These are phyloP conservation scores for Drosophila bipectinata DNA, from an alignment of 1,140 invertebrate genomes.

Conservation along the genomic window DNA sequence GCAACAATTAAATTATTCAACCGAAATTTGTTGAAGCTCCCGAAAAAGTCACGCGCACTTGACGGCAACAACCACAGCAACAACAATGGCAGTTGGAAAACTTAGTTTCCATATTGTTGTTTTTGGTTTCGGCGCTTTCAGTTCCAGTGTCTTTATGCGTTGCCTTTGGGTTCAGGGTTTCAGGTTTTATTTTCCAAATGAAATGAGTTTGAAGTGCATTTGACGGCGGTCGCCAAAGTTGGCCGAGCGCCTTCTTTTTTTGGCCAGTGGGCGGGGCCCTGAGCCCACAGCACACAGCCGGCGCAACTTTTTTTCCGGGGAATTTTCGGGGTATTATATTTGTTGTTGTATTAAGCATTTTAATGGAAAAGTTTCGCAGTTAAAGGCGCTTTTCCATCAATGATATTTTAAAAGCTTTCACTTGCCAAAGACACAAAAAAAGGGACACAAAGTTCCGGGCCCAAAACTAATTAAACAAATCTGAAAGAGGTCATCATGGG, in stretches of 20 bases:
- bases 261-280: conserved; percentile 55
- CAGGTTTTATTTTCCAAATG: conserved; percentile 82
- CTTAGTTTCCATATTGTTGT: conserved; percentile 56
- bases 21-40: conserved; percentile 73
- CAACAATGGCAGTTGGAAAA: conserved; percentile 37
- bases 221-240: conserved; percentile 62
- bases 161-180: conserved; percentile 67
- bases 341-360: conserved; percentile 66
- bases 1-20: conserved; percentile 80
- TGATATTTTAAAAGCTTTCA: conserved; percentile 78
- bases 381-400: conserved; percentile 73
- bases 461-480: conserved; percentile 35
- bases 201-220: conserved; percentile 82
- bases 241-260: conserved; percentile 34
- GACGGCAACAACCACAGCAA: conserved; percentile 53
- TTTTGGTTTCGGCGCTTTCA: conserved; percentile 42
- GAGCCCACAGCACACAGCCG: neutral
- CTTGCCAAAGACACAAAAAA: conserved; percentile 52
- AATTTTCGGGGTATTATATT: conserved; percentile 14
- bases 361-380: conserved; percentile 80
- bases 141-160: conserved; percentile 67
- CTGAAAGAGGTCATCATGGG: conserved; percentile 18
- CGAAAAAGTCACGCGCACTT: conserved; percentile 78
- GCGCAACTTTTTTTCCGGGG: conserved; percentile 21
- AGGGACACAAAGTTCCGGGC: conserved; percentile 42